Evolutionary conservation across 2,888 invertebrate species (phyloP).

Genomic region (Kuschelorhynchus macadamiae): DNA sequence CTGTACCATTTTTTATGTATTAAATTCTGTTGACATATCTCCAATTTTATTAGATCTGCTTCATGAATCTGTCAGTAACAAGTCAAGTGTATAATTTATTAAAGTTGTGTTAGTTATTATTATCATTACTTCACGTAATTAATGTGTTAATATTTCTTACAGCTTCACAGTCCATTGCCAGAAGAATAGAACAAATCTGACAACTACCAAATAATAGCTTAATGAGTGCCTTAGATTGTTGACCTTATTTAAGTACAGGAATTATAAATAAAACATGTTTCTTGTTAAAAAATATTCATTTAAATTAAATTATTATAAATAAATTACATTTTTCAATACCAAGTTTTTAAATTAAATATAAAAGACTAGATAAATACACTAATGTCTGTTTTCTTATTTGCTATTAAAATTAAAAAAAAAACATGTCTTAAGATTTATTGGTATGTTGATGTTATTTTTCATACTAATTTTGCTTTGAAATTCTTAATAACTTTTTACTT

Average conservation of each 20-base stretch:
- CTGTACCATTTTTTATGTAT: too few species aligned
- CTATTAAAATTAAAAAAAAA: background rate
- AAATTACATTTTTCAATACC: conserved; percentile 15
- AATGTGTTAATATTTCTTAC: conserved; percentile 47
- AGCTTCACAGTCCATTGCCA: conserved; percentile 64
- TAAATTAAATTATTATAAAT: conserved; percentile 22
- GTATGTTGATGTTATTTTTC: background rate
- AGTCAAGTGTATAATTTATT: too few species aligned
- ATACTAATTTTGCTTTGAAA: background rate
- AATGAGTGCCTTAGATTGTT: conserved; percentile 14
- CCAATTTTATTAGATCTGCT: too few species aligned
- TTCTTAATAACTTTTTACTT: too few species aligned
- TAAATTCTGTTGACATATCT: too few species aligned
- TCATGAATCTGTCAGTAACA: too few species aligned
- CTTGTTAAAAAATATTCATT: conserved; percentile 22
- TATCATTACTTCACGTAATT: too few species aligned
- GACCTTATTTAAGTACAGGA: background rate
- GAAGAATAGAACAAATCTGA: conserved; percentile 55
- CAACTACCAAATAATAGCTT: conserved; percentile 8
- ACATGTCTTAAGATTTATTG: background rate
- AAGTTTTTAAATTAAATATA: too few species aligned
- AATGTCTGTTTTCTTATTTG: too few species aligned
- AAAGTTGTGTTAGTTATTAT: too few species aligned
- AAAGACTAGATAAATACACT: too few species aligned
- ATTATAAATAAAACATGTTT: conserved; percentile 15